phyloP scores from a whole-genome alignment of 2,113 vertebrate species.

The Phylloscopus trochiloides region DNA sequence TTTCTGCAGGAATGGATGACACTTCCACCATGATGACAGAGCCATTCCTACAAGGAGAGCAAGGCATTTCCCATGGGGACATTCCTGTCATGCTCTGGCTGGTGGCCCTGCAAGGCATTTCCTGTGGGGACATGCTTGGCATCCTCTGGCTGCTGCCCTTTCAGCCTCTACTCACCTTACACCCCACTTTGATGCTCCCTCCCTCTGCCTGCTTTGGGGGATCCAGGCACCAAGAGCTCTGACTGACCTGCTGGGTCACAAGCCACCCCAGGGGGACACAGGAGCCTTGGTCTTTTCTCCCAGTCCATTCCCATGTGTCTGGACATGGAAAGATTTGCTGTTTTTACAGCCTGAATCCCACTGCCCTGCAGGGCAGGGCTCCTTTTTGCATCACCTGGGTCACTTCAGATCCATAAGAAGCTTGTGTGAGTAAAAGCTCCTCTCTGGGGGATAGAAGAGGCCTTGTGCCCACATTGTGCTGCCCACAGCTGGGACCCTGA shows the following conservation, averaged over 20 bases:
- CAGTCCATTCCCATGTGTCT: neutral
- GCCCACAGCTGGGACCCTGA: neutral
- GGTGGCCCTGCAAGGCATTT: neutral
- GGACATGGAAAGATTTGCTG: neutral
- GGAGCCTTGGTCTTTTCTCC: neutral
- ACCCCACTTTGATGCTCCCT: neutral
- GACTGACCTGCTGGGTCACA: neutral
- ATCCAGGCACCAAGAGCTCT: neutral
- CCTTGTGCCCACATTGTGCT: accelerated
- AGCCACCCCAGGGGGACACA: neutral
- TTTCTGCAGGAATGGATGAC: neutral
- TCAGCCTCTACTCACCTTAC: neutral
- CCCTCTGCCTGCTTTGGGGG: neutral
- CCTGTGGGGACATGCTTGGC: neutral
- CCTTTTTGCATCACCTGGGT: neutral
- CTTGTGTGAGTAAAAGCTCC: neutral
- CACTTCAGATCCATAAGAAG: neutral
- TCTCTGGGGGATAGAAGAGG: neutral
- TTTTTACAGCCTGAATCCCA: neutral
- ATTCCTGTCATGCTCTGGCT: neutral
- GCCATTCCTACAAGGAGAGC: neutral
- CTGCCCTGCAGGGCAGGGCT: neutral
- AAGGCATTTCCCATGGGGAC: neutral
- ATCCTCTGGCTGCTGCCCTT: neutral
- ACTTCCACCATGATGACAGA: neutral